Base-by-base conservation (phyloP, 1,140 invertebrate genomes). In the Hyposmocoma kahamanoa region DNA sequence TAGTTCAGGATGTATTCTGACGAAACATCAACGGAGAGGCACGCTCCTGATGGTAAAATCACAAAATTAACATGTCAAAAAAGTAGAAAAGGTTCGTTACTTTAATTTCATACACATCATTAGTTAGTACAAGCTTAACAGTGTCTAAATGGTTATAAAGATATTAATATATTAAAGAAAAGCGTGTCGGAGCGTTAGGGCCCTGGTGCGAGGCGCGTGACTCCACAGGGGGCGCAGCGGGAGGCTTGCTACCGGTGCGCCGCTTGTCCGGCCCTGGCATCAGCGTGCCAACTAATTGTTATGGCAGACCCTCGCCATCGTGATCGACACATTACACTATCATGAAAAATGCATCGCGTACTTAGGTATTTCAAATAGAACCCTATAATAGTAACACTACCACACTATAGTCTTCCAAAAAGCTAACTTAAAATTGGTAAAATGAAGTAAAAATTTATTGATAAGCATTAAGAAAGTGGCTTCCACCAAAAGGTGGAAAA, bases 71-170 rank as follows among this genome's bases (percentile, higher is more conserved):
- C n/a, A n/a, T n/a, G n/a, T n/a, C n/a, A n/a, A n/a, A n/a, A n/a
- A n/a, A n/a, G n/a, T n/a, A n/a, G n/a, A n/a, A n/a, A n/a, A n/a
- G n/a, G n/a, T n/a, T n/a, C n/a, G n/a, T n/a, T n/a, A n/a, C n/a
- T n/a, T n/a, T n/a, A n/a, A n/a, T n/a, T n/a, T n/a, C n/a, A n/a
- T n/a, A n/a, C n/a, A n/a, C n/a, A n/a, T n/a, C n/a, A 36, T 36
- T 36, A 36, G 3, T 36, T 21, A 72, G 53, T 65, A 66, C 58
- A 66, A 59, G 50, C 57, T 72, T 61, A 69, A 69, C 59, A 67
- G 67, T 53, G 71, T 61, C 69, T 75, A 72, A 82, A 67, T 41
- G 67, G 71, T 78, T 80, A 84, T 84, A 82, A 80, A 82, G 76
- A 80, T 84, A 84, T 84, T 80, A 84, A 75, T 22, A 84, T 77